Conservation (phyloP, 2,797 vertebrate species). For the Remorina albescens region DNA sequence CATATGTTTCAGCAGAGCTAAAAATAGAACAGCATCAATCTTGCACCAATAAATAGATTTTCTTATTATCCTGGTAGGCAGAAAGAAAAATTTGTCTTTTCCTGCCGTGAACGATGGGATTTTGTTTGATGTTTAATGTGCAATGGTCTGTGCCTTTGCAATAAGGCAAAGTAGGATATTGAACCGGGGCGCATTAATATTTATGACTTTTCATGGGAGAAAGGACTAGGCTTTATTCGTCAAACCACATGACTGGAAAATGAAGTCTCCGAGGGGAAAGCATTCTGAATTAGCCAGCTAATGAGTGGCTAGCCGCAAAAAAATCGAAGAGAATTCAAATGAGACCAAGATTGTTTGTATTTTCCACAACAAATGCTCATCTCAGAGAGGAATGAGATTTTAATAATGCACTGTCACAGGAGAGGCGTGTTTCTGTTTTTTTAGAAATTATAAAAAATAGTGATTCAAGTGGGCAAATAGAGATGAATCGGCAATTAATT, state of each 20-base stretch:
- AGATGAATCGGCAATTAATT: constrained; percentile 58
- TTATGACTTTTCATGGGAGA: constrained; percentile 53
- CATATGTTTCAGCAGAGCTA: constrained; percentile 53
- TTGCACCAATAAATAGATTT: constrained; percentile 66
- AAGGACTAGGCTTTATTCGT: constrained; percentile 58
- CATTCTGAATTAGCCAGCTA: constrained; percentile 53
- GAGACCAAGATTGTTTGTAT: constrained; percentile 47
- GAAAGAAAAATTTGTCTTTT: constrained; percentile 65
- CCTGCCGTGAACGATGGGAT: constrained; percentile 39
- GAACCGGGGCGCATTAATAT: constrained; percentile 66
- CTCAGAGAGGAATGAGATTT: constrained; percentile 36
- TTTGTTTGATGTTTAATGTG: constrained; percentile 57
- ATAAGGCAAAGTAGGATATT: constrained; percentile 61
- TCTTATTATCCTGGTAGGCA: constrained; percentile 59
- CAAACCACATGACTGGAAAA: constrained; percentile 69
- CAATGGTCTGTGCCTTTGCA: constrained; percentile 42
- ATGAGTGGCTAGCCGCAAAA: constrained; percentile 57
- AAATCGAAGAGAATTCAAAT: constrained; percentile 54
- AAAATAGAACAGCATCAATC: constrained; percentile 64
- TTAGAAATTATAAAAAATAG: constrained; percentile 26
- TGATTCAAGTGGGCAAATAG: constrained; percentile 30
- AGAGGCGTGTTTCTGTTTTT: constrained; percentile 16
- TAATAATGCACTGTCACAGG: constrained; percentile 41
- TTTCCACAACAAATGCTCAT: constrained; percentile 15
- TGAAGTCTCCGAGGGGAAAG: constrained; percentile 49